Base-by-base conservation (phyloP, 2,888 invertebrate genomes). In the Boloria euphrosyne region DNA sequence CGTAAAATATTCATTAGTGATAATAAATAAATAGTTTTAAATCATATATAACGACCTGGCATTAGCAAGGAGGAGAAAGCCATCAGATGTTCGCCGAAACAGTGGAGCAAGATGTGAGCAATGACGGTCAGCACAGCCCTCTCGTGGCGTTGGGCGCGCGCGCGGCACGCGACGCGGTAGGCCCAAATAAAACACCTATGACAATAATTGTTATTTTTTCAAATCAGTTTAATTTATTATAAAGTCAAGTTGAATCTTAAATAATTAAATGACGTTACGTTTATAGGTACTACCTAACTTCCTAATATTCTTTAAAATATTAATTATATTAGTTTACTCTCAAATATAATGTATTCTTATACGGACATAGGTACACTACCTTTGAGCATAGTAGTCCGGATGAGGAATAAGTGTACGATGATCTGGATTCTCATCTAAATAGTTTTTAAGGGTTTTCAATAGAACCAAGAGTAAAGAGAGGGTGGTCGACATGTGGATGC, bases 151-250 rank as follows among this genome's bases (percentile, higher is more conserved):
- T 84, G 89, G 0, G 77, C 82, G 0, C 83, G 78, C 2, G 87
- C 86, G 1, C 87, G 81, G 67, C 90, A 90, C 64, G 87, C 90
- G 63, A 83, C 88, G 0, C 90, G 84, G 66, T 82, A 86, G 2
- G 83, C 88, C 90, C 90, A 91, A 4, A 82, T 74, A 64, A 89
- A 89, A 67, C 89, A 91, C 44, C 91, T 92, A 68, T 38, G 31
- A 10, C 31, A 5, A 31, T 31, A 31, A n/a, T n/a, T n/a, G n/a
- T n/a, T n/a, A n/a, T n/a, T n/a, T n/a, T 38, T 38, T 38, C 10
- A 10, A 7, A 38, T 38, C 10, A 38, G 2, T 38, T 10, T 38
- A 2, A 31, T 31, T 31, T 31, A 7, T 31, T 6, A 31, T 7
- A 31, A 31, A 31, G 1, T 31, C 31, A 7, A 31, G 7, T 31